Base-by-base conservation (phyloP, 2,888 invertebrate genomes). In the Sinohyriopsis cumingii region DNA sequence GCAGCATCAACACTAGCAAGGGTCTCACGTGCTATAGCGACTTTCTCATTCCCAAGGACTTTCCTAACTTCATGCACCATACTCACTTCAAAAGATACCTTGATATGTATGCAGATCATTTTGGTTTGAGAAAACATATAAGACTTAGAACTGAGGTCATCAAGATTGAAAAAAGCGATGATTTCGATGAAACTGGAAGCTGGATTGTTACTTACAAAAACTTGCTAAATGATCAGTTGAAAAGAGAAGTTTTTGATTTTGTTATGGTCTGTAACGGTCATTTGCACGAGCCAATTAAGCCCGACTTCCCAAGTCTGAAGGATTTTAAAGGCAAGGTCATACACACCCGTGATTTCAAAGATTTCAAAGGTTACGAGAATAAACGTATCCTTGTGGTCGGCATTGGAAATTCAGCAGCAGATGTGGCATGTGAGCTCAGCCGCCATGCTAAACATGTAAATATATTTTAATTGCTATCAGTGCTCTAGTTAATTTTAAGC, bases 191-290 rank as follows among this genome's bases (percentile, higher is more conserved):
- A 5, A 84, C 77, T 24, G 87, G 87, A 3, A 75, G 80, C 67
- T 88, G 87, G 87, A 70, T 78, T 5, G 77, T 87, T 1, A 78
- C 80, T 25, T 75, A 81, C 12, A 74, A 78, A 65, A 80, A 84
- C 71, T 72, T 75, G 67, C 76, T 61, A 80, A 87, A 71, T 9
- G 74, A 69, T 15, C 77, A 73, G 45, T 69, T 65, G 5, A 59
- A 61, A 9, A 76, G 62, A 60, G 82, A 83, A 59, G 72, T 76
- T 45, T 82, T 79, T 60, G 84, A 84, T 66, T 83, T 77, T 25
- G 83, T 87, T 5, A 73, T 87, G 72, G 77, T 86, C 20, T 85
- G 85, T 53, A 84, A 82, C 22, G 87, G 87, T 18, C 87, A 87
- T 68, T 72, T 79, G n/a, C 75, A 75, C 3, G 77, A 79, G 63